Conservation (phyloP, 2,113 vertebrate species). For the Scomber colias region DNA sequence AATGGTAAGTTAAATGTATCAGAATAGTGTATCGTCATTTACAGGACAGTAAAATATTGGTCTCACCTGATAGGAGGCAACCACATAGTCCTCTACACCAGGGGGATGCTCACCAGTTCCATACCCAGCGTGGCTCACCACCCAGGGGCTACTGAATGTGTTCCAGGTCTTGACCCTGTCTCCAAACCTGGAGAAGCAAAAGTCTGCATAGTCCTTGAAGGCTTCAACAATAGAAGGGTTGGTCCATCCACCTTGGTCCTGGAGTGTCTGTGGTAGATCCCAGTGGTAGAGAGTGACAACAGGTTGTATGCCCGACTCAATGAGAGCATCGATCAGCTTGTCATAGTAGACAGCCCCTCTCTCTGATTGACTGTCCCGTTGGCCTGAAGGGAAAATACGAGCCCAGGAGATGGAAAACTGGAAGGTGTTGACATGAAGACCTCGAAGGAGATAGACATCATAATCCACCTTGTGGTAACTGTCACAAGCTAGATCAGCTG, state of each 20-base stretch:
- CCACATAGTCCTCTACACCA: slow-evolving; percentile 87
- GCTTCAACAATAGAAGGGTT: slow-evolving; percentile 86
- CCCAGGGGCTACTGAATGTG: slow-evolving; percentile 96
- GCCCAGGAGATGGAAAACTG: slow-evolving; percentile 97
- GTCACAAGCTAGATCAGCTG: slow-evolving; percentile 89
- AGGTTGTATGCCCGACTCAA: slow-evolving; percentile 87
- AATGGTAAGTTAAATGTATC: neutral
- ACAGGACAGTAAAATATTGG: neutral
- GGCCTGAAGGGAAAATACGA: slow-evolving; percentile 90
- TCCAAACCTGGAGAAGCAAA: slow-evolving; percentile 93
- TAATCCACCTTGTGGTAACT: slow-evolving; percentile 92
- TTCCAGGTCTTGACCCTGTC: slow-evolving; percentile 93
- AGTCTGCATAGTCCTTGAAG: slow-evolving; percentile 91
- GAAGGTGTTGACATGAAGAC: slow-evolving; percentile 87
- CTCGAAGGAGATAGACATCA: slow-evolving; percentile 90
- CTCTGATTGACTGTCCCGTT: slow-evolving; percentile 66
- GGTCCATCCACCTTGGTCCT: slow-evolving; percentile 91
- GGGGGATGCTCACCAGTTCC: slow-evolving; percentile 93
- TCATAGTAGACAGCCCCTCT: slow-evolving; percentile 90
- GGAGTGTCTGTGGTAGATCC: slow-evolving; percentile 93
- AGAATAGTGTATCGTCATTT: neutral
- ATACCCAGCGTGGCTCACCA: slow-evolving; percentile 92
- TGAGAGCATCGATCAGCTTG: slow-evolving; percentile 86
- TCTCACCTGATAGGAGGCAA: slow-evolving; percentile 91
- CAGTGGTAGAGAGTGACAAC: slow-evolving; percentile 93